Conservation (phyloP, 2,888 invertebrate species). For the Morpho helenor region DNA sequence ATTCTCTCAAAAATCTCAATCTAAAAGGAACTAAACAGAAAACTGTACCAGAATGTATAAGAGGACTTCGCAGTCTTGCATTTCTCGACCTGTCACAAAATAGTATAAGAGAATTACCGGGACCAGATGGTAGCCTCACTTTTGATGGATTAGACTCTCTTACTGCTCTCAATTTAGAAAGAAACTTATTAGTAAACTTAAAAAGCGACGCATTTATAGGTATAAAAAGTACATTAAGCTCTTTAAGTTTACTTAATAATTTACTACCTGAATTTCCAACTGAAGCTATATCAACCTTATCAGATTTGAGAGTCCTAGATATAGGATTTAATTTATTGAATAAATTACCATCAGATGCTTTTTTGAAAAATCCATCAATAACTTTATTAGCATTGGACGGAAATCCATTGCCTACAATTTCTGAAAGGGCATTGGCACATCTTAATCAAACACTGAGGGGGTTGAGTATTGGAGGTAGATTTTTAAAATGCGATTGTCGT, state of each 20-base stretch:
- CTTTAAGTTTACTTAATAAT: constrained; percentile 93
- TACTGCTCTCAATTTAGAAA: constrained; percentile 92
- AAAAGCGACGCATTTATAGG: constrained; percentile 88
- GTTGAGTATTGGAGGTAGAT: constrained; percentile 91
- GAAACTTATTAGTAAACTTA: constrained; percentile 90
- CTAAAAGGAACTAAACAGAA: constrained; percentile 92
- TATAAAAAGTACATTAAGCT: constrained; percentile 89
- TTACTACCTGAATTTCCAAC: constrained; percentile 92
- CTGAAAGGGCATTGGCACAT: constrained; percentile 86
- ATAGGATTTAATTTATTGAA: constrained; percentile 95
- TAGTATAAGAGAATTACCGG: constrained; percentile 89
- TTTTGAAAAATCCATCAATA: constrained; percentile 89
- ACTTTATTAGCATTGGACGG: constrained; percentile 94
- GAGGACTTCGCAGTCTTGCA: constrained; percentile 87
- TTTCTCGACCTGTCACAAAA: constrained; percentile 95
- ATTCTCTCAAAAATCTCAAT: constrained; percentile 91
- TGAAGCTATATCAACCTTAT: constrained; percentile 86
- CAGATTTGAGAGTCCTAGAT: constrained; percentile 91
- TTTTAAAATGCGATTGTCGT: constrained; percentile 92
- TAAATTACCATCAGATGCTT: constrained; percentile 88
- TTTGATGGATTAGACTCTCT: constrained; percentile 90
- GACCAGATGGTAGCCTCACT: constrained; percentile 81
- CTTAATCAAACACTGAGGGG: constrained; percentile 91
- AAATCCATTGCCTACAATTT: constrained; percentile 91
- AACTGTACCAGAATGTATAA: constrained; percentile 87